Evolutionary conservation across 2,113 vertebrate genomes (phyloP), one percentile per base, ranked within the genome.

Genomic region (Grallaria varia): DNA sequence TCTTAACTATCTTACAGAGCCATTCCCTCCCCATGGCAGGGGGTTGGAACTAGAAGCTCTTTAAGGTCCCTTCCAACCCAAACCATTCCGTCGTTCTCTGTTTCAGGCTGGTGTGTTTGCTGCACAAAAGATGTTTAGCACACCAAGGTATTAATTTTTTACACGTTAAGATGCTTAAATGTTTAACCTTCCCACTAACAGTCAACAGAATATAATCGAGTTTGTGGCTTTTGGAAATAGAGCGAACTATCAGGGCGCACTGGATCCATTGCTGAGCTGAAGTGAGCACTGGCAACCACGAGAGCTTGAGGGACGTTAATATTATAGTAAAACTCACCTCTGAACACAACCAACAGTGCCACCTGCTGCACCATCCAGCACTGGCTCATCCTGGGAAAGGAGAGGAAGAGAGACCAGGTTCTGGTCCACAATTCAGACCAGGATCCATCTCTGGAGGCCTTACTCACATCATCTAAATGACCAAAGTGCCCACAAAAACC

Each of bases 281-380:
- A 69, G 80, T 12, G 28, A 69, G 22, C 45, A 27, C 0, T 30
- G 67, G 35, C 63, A 66, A 56, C 24, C 59, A 62, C n/a, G 37
- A 60, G 12, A 76, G 37, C 14, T 30, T 49, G 31, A 89, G n/a
- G 25, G 23, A 19, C 30, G 28, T 33, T 16, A 12, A 10, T 23
- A 12, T n/a, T 28, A 11, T 63, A 90, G 44, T 9, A 33, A 37
- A 87, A 35, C 37, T 74, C 77, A 93, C 81, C 81, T 87, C 92
- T 71, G 60, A 89, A n/a, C 20, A 7, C 90, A 84, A 71, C 52
- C 80, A 89, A 69, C 81, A 91, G 84, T 96, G 96, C 85, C 96
- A 94, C 21, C 96, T 93, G 90, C 69, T 93, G 92, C 84, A 78
- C 74, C 40, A 50, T 3, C 19, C 73, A 58, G 73, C 35, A 7